A percentile compares a stretch with the other conserved stretches of the same genome.
Conservation (phyloP, 2,888 invertebrate species). For the Drosophila falleni region DNA sequence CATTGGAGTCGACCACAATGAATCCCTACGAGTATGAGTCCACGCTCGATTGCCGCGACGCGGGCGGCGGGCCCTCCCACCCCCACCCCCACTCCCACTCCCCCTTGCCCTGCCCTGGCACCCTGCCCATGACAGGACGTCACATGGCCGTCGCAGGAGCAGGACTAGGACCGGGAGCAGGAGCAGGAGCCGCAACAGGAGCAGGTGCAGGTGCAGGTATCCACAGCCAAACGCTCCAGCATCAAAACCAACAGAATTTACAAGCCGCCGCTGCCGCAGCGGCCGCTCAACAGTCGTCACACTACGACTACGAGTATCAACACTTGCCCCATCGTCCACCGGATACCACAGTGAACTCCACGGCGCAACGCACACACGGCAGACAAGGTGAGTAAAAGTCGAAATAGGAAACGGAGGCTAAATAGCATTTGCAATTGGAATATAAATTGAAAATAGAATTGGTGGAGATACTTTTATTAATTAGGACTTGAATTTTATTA, state of each 20-base stretch:
- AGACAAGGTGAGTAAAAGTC: slow-evolving; percentile 82
- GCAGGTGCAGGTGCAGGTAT: not conserved
- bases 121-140: slow-evolving; percentile 70
- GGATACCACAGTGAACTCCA: slow-evolving; percentile 71
- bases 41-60: slow-evolving; percentile 85
- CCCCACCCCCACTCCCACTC: too few species aligned
- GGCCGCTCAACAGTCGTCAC: slow-evolving; percentile 76
- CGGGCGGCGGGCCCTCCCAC: slow-evolving; percentile 77
- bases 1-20: slow-evolving; percentile 84
- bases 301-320: slow-evolving; percentile 85
- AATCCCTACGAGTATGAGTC: slow-evolving; percentile 86
- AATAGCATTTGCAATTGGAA: not conserved
- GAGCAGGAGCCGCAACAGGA: not conserved
- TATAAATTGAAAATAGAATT: not conserved
- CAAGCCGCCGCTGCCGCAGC: slow-evolving; percentile 73
- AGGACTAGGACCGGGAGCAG: not conserved
- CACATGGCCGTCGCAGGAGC: slow-evolving; percentile 38
- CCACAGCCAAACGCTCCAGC: slow-evolving; percentile 81
- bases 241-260: slow-evolving; percentile 82
- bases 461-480: not conserved
- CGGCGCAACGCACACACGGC: slow-evolving; percentile 83
- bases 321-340: slow-evolving; percentile 83
- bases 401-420: not conserved
- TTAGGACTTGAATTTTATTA: not conserved
- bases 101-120: slow-evolving; percentile 43